Evolutionary conservation across 2,888 invertebrate species (phyloP), one percentile per base, ranked within the genome.

Genomic region (Furcula furcula): DNA sequence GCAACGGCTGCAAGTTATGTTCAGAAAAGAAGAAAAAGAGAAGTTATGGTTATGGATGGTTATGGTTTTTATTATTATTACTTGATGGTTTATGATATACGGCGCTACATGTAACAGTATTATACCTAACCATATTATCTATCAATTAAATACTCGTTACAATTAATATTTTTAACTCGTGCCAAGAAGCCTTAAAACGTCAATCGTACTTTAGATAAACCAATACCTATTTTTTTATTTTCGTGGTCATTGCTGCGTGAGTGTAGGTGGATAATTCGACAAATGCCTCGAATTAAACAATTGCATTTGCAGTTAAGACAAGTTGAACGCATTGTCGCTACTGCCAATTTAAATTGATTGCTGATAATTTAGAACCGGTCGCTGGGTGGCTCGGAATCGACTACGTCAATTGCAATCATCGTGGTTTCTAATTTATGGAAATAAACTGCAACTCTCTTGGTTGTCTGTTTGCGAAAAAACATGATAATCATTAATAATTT

Each of bases 351-450:
- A 45, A 41, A 47, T 50, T 55, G 46, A 48, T 42, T 49, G 40
- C 38, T 26, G 38, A 51, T 49, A 40, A 47, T 43, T 35, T 29
- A 32, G 31, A 34, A 36, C 27, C 34, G 31, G 31, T 31, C 39
- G 34, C 35, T 45, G 42, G 48, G 46, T 35, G 32, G 30, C 12
- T 40, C 23, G 13, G 37, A 46, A 44, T 39, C 46, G 35, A 51
- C 30, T 32, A 34, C 21, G 34, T 20, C 38, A 40, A 37, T 39
- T 35, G 34, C 43, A 41, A 49, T 51, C 43, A 55, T 59, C 58
- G 64, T 64, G 56, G 66, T 69, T 71, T 68, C 60, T 68, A 68
- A 63, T 64, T 63, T 60, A 66, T 62, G 58, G 65, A 48, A 51
- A 37, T 35, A 9, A 34, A 48, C 44, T 51, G 36, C 40, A 44